These are phyloP conservation scores for Globodera ellingtonae DNA, from an alignment of 1,140 invertebrate species.

Conservation along the genomic window DNA sequence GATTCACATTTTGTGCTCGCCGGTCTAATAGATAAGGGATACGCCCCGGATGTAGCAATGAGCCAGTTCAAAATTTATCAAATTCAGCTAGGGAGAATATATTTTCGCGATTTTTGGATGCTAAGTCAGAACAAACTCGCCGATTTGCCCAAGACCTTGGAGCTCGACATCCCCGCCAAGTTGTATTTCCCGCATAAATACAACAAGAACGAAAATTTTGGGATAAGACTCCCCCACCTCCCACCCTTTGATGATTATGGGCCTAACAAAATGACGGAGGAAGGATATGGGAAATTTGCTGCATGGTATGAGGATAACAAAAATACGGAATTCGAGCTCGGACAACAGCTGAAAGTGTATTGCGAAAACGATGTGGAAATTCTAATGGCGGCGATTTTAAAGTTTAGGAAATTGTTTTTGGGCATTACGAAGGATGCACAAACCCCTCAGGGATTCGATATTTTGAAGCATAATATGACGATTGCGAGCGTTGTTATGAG, in stretches of 20 bases:
- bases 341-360: neutral
- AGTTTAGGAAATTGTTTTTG: constrained; percentile 4
- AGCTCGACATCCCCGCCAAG: neutral
- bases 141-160: neutral
- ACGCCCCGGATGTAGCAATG: neutral
- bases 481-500: neutral
- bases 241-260: neutral
- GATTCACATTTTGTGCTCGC: neutral
- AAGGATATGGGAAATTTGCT: neutral
- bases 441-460: neutral
- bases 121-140: neutral
- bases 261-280: neutral
- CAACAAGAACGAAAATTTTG: neutral
- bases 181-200: neutral
- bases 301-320: neutral
- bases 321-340: neutral
- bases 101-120: neutral
- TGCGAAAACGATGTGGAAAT: constrained; percentile 18
- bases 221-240: neutral
- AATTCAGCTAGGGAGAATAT: neutral
- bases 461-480: neutral
- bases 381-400: neutral
- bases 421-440: neutral
- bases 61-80: neutral
- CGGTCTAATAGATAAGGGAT: neutral